Percentiles rank a stretch among this genome's conserved stretches.
Conservation (phyloP, 2,113 vertebrate genomes). For the Aix galericulata region DNA sequence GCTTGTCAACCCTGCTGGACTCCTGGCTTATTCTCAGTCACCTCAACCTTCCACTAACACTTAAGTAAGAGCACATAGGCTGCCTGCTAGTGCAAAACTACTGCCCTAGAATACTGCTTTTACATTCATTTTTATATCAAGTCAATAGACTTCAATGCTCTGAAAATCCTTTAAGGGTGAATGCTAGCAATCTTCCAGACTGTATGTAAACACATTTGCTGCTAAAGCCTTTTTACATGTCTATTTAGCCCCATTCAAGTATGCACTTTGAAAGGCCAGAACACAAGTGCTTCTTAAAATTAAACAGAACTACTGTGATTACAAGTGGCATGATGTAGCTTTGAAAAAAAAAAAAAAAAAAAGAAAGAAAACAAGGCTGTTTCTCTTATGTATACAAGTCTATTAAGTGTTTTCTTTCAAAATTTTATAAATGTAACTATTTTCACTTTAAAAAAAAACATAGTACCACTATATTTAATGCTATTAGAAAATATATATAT, state of each 20-base stretch:
- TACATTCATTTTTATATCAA: not conserved
- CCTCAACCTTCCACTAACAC: not conserved
- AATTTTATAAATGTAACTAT: not conserved
- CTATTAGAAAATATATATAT: not conserved
- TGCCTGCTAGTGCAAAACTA: not conserved
- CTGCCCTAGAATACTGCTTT: not conserved
- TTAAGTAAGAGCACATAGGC: accelerated
- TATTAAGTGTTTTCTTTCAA: not conserved
- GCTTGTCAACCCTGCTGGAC: not conserved
- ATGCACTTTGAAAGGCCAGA: not conserved
- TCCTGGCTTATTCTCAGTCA: not conserved
- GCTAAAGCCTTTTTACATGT: not conserved
- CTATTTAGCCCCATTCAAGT: not conserved
- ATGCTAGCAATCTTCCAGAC: not conserved
- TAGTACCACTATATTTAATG: not conserved
- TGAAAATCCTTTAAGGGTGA: not conserved
- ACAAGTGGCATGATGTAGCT: not conserved
- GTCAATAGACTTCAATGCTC: not conserved
- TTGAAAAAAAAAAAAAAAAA: not conserved
- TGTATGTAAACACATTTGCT: not conserved
- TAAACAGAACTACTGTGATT: not conserved
- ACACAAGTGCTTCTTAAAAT: not conserved
- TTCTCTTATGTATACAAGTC: not conserved
- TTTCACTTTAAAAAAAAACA: not conserved
- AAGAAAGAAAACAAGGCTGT: not conserved